Evolutionary conservation across 2,888 invertebrate species (phyloP).

Genomic region (Pollenia griseotomentosa): DNA sequence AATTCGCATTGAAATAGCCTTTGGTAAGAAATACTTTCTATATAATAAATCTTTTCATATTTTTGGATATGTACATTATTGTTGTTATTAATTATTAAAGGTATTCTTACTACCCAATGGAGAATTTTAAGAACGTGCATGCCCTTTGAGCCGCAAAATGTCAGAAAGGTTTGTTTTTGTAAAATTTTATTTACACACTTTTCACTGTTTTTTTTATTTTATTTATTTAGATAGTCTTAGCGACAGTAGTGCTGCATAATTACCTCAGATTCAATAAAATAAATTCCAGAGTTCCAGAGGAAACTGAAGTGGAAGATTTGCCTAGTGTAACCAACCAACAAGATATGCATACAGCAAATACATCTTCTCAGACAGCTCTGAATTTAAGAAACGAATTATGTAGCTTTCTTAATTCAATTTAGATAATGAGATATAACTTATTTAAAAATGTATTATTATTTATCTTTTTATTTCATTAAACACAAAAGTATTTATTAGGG

Average conservation of each 20-base stretch:
- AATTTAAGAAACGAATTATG: slow-evolving; percentile 24
- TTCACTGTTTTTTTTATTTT: background rate
- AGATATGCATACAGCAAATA: slow-evolving; percentile 33
- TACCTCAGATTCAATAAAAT: background rate
- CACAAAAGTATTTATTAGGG: no score
- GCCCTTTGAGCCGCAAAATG: slow-evolving; percentile 12
- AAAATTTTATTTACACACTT: background rate
- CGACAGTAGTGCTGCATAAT: slow-evolving; percentile 29
- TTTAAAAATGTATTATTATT: no score
- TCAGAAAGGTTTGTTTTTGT: slow-evolving; percentile 16
- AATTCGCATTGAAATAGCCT: slow-evolving; percentile 33
- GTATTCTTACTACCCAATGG: slow-evolving; percentile 24
- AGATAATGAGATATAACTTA: no score
- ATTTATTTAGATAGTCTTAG: slow-evolving; percentile 22
- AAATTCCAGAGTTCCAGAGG: slow-evolving; percentile 12
- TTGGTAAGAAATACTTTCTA: slow-evolving; percentile 11
- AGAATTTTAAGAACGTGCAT: slow-evolving; percentile 17
- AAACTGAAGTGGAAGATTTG: background rate
- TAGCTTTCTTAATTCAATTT: slow-evolving; percentile 15
- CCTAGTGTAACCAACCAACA: slow-evolving; percentile 7
- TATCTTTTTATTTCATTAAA: no score
- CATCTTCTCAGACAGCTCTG: slow-evolving; percentile 18
- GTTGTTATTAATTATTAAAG: slow-evolving; percentile 19
- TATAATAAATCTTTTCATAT: no score
- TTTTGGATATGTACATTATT: background rate